Percentiles rank a stretch among this genome's conserved stretches.
Conservation (phyloP, 2,113 vertebrate genomes). For the Onychostoma macrolepis region DNA sequence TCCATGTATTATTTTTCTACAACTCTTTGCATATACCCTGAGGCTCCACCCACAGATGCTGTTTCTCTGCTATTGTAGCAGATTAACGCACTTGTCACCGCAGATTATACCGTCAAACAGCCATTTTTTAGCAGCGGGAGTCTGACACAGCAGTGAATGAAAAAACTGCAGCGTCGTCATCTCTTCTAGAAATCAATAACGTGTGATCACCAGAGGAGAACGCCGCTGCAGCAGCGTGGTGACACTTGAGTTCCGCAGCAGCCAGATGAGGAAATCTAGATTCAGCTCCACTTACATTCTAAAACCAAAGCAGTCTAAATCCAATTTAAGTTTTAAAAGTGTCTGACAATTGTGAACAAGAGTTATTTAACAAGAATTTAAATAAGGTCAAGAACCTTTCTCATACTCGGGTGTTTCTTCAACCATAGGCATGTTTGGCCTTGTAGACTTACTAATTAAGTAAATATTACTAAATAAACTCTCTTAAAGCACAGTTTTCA, state of each 20-base stretch:
- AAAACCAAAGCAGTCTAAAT: conserved; percentile 2
- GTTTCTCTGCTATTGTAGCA: conserved; percentile 75
- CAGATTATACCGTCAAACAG: conserved; percentile 70
- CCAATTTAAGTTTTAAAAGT: conserved; percentile 4
- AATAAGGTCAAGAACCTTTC: neutral
- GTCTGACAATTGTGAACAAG: neutral
- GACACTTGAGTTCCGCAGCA: conserved; percentile 36
- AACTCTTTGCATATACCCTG: conserved; percentile 62
- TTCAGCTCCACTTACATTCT: conserved; percentile 2
- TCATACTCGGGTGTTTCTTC: neutral
- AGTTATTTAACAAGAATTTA: neutral
- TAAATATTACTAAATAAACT: neutral
- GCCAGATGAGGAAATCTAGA: conserved; percentile 31
- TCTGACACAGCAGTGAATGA: conserved; percentile 43
- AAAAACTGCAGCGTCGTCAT: conserved; percentile 47
- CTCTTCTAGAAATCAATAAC: conserved; percentile 48
- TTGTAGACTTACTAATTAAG: neutral
- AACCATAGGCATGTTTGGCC: neutral
- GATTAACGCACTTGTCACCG: conserved; percentile 81
- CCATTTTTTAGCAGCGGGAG: conserved; percentile 61
- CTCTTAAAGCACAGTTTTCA: neutral
- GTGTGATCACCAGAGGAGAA: conserved; percentile 40
- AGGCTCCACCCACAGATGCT: conserved; percentile 74
- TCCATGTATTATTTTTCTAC: neutral
- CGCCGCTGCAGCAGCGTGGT: conserved; percentile 25